Conservation (phyloP, 2,888 invertebrate genomes). For the Melinaea marsaeus region DNA sequence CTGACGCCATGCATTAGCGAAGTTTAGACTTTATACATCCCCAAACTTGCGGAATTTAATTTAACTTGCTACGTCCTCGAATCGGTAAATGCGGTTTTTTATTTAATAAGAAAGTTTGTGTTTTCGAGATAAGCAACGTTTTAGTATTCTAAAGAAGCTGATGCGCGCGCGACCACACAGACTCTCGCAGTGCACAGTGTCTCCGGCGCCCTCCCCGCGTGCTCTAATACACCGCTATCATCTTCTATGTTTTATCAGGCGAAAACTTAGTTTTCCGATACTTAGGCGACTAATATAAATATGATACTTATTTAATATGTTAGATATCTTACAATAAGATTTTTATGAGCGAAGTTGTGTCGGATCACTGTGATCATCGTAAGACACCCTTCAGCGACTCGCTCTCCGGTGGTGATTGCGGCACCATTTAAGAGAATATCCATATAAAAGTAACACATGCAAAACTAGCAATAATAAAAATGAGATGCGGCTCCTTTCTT, state of each 20-base stretch:
- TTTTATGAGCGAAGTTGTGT: slow-evolving; percentile 12
- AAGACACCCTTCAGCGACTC: background rate
- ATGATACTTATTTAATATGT: slow-evolving; percentile 13
- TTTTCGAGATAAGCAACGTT: slow-evolving; percentile 14
- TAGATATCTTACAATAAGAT: slow-evolving; percentile 19
- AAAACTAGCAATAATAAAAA: background rate
- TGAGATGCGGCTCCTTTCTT: background rate
- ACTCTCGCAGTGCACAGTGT: slow-evolving; percentile 17
- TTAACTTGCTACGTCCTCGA: slow-evolving; percentile 15
- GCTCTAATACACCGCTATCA: background rate
- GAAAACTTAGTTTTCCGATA: slow-evolving; percentile 21
- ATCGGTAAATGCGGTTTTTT: slow-evolving; percentile 22
- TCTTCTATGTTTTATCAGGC: slow-evolving; percentile 11
- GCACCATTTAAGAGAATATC: background rate
- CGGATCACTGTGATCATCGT: slow-evolving; percentile 6
- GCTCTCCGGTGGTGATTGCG: slow-evolving; percentile 1
- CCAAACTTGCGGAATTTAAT: slow-evolving; percentile 18
- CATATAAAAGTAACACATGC: background rate
- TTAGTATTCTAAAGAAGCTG: slow-evolving; percentile 49
- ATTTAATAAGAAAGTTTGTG: slow-evolving; percentile 23
- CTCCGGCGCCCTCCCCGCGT: background rate
- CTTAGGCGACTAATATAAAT: slow-evolving; percentile 1
- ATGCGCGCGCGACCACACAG: slow-evolving; percentile 40
- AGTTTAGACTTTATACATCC: slow-evolving; percentile 19
- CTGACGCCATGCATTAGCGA: slow-evolving; percentile 14